Evolutionary conservation across 2,113 vertebrate species (phyloP).

Genomic region (Oreotragus oreotragus): DNA sequence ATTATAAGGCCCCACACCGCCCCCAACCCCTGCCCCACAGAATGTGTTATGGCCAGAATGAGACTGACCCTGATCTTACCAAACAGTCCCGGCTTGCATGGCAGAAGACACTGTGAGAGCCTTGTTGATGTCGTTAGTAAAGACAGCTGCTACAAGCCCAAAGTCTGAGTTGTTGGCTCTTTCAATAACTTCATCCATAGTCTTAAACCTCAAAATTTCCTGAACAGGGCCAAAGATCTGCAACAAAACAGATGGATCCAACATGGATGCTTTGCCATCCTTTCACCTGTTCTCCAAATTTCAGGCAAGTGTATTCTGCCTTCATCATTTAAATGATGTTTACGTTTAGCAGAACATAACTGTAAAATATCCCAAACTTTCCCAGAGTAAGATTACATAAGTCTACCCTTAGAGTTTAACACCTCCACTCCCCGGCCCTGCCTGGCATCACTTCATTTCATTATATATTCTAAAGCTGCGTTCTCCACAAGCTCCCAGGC

Average conservation of each 20-base stretch:
- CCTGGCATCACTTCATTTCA: background rate
- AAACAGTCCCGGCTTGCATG: slow-evolving; percentile 97
- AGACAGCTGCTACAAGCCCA: slow-evolving; percentile 94
- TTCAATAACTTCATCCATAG: slow-evolving; percentile 96
- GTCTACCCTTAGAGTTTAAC: background rate
- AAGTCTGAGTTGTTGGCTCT: slow-evolving; percentile 97
- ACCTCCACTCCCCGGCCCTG: accelerated
- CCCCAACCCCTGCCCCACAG: accelerated
- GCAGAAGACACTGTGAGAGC: slow-evolving; percentile 94
- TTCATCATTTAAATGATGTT: background rate
- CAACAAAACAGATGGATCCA: background rate
- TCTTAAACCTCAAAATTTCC: slow-evolving; percentile 98
- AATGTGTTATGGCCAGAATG: background rate
- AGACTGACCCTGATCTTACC: slow-evolving; percentile 81
- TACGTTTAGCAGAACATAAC: background rate
- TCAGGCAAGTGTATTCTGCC: background rate
- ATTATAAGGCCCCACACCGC: background rate
- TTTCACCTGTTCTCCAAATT: background rate
- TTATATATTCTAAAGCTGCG: background rate
- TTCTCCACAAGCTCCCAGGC: background rate
- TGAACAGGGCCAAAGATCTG: slow-evolving; percentile 99
- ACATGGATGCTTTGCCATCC: background rate
- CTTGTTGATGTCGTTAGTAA: slow-evolving; percentile 97
- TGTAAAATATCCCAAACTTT: background rate
- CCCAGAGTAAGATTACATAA: background rate